Base-by-base conservation (phyloP, 2,888 invertebrate genomes). In the Mayetiola destructor region DNA sequence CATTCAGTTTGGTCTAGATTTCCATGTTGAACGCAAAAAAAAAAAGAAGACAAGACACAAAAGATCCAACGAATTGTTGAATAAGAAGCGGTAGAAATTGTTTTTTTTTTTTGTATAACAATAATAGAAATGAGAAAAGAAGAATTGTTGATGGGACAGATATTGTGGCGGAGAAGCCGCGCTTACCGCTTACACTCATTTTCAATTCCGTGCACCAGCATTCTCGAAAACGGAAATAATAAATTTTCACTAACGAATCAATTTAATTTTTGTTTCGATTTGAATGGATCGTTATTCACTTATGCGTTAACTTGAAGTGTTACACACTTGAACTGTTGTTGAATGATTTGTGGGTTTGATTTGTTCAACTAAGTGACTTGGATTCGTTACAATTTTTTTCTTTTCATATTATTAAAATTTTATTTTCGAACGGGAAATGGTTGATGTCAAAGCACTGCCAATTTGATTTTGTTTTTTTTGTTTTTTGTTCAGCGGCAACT, bases 231-330 rank as follows among this genome's bases (percentile, higher is more conserved):
- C 53, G 53, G 53, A 53, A 53, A 53, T 53, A 53, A 53, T 53
- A 53, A 53, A 53, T 53, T 53, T 53, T 53, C 53, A 53, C 53
- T 53, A 53, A 53, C 53, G 30, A 53, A 53, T 30, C 30, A 53
- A 53, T 53, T 53, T 53, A 32, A 53, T 53, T 53, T 53, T 27
- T 48, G 29, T 53, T 53, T 53, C n/a, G 30, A 53, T 53, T 53
- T 32, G 53, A 53, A 53, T 53, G 30, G 32, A 53, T 53, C 48
- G 48, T 27, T 27, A n/a, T n/a, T n/a, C n/a, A n/a, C n/a, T n/a
- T n/a, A n/a, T n/a, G n/a, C n/a, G n/a, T n/a, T n/a, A n/a, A n/a
- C n/a, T n/a, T n/a, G n/a, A n/a, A n/a, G n/a, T n/a, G n/a, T n/a
- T n/a, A n/a, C n/a, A n/a, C n/a, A n/a, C n/a, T n/a, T n/a, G n/a